Evolutionary conservation across 1,140 invertebrate genomes (phyloP), one percentile per base, ranked within the genome.

Genomic region (Dinoponera quadriceps): DNA sequence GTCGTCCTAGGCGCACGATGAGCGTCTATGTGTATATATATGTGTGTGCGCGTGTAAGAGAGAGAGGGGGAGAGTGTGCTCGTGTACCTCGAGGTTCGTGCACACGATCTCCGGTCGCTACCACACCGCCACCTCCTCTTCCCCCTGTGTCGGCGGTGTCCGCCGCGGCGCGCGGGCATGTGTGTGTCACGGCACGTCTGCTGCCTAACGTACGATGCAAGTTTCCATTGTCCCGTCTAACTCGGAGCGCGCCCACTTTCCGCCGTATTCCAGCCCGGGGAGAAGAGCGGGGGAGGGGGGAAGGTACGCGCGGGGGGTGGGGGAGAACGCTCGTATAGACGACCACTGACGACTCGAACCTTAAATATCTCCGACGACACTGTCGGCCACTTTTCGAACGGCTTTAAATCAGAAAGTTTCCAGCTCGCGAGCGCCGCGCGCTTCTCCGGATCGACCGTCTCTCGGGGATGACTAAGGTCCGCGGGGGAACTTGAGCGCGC

Each of bases 151-250:
- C 68, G 81, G 48, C 60, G 54, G 27, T 65, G 63, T 62, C 72
- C 49, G 78, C 27, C 48, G 22, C 14, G 72, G 48, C 27, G 60
- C 38, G 16, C n/a, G 55, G 75, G 59, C 68, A 84, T 84, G 83
- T 85, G 82, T 88, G 84, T 89, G 90, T 89, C 89, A 89, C 66
- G 89, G 73, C 84, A 85, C 88, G 89, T 88, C 89, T 90, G 88
- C 82, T 80, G 74, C 73, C 82, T 91, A 91, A 91, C 90, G 86
- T 91, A 91, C 91, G 91, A 90, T 65, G 85, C 81, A 91, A 91
- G 89, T 91, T 91, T 91, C 90, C 91, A 91, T 91, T 91, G 91
- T 91, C 84, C 90, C 75, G 81, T 74, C 73, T 85, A 89, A 88
- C 84, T 88, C 84, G 82, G 83, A 84, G 84, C 55, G 65, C 71